Evolutionary conservation across 1,140 invertebrate genomes (phyloP), one percentile per base, ranked within the genome.

Genomic region (Polypedilum pembai): DNA sequence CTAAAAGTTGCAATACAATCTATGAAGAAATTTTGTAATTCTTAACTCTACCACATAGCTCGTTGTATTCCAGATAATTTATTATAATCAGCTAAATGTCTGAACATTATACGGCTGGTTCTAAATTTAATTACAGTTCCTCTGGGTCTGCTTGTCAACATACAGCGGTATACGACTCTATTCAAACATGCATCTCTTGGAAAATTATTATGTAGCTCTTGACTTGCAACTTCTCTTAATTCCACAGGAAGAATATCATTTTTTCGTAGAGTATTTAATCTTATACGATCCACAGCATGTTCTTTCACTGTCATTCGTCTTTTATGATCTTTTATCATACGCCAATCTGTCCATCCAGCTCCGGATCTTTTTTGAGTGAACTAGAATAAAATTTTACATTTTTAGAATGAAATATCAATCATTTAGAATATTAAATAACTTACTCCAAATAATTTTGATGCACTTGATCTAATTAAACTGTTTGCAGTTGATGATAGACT

Each of bases 21-120:
- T 33, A 33, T 33, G 24, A 33, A 5, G 8, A 12, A 56, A 12
- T 56, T n/a, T n/a, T n/a, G 45, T 15, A 1, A 56, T 12, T 56
- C 10, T 56, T 45, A 41, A 56, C 0, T 74, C 20, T 73, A 82
- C 94, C 94, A 98, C 83, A 92, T 91, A 20, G 94, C 93, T 82
- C 94, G 85, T 82, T 94, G 93, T 1, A 95, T 87, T 65, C 94
- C 94, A 66, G 91, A 86, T 15, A 98, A 79, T 84, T 92, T 91
- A 83, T 96, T 97, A 82, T 97, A 92, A 85, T 98, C 95, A 1
- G 91, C 92, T 74, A 96, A 82, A 80, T 94, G 85, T 76, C 95
- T 87, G 84, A 92, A 98, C 24, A 94, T 86, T 77, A 96, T 93
- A 80, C 95, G 86, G 80, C 94, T 96, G 45, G 97, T 78, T 77